A percentile compares a stretch with the other conserved stretches of the same genome.
phyloP scores from a whole-genome alignment of 2,797 vertebrate genomes.

The Clarias fuscus region DNA sequence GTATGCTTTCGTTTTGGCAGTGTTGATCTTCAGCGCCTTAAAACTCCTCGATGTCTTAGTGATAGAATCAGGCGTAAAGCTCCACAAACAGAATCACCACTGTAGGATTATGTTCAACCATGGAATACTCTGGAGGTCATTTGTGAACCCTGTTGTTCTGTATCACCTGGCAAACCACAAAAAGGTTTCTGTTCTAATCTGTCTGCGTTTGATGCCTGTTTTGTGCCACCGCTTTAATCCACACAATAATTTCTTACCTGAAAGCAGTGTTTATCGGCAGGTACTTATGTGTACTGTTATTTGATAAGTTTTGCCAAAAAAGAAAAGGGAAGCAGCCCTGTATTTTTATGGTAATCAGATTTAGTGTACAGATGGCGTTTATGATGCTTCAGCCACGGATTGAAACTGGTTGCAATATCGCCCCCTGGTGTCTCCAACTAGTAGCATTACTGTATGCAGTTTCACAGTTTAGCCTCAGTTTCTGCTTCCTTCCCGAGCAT shows the following conservation, averaged over 20 bases:
- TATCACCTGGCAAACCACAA: not conserved
- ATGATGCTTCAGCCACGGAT: conserved; percentile 5
- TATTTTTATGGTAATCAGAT: conserved; percentile 38
- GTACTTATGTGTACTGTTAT: conserved; percentile 34
- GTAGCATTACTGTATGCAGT: conserved; percentile 55
- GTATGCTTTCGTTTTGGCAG: not conserved
- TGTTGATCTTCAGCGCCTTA: not conserved
- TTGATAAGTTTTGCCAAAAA: conserved; percentile 50
- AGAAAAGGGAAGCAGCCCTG: conserved; percentile 14
- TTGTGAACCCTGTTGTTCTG: not conserved
- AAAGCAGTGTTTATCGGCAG: conserved; percentile 24
- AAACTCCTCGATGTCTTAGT: not conserved
- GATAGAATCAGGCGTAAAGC: not conserved
- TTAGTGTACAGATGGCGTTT: conserved; percentile 36
- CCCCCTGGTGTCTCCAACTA: conserved; percentile 54
- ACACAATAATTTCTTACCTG: conserved; percentile 7
- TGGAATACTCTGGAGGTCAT: conserved; percentile 3
- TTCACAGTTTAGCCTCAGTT: conserved; percentile 44
- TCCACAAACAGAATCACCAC: conserved; percentile 12
- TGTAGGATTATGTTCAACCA: conserved; percentile 12
- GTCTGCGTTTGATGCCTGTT: conserved; percentile 22
- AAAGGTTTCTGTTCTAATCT: not conserved
- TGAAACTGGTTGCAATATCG: conserved; percentile 42
- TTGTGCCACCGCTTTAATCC: conserved; percentile 7
- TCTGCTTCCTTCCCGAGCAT: conserved; percentile 64